Conservation (phyloP, 2,797 vertebrate species). For the Loris lydekkerianus region DNA sequence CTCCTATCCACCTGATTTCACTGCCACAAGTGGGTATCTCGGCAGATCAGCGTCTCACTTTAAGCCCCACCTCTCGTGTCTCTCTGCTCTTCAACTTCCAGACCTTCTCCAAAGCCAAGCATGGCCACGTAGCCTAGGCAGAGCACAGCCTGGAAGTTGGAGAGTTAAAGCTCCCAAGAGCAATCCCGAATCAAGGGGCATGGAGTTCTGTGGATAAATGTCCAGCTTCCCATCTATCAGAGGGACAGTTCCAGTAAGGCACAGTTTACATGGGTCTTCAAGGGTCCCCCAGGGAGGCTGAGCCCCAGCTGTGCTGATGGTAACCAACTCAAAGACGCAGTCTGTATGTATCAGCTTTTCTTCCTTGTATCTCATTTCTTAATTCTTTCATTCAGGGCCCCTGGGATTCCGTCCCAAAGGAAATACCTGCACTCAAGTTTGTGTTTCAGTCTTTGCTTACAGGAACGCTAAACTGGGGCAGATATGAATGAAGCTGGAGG, state of each 20-base stretch:
- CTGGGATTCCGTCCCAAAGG: not conserved
- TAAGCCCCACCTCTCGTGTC: not conserved
- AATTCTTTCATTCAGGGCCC: not conserved
- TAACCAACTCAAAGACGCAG: not conserved
- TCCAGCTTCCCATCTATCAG: not conserved
- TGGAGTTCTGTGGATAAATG: not conserved
- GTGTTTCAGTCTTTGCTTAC: not conserved
- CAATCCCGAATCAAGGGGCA: not conserved
- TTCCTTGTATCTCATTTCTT: not conserved
- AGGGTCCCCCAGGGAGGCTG: not conserved
- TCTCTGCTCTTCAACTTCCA: not conserved
- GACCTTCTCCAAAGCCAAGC: not conserved
- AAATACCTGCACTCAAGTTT: not conserved
- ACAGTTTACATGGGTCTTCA: not conserved
- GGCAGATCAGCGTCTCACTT: not conserved
- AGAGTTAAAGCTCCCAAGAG: not conserved
- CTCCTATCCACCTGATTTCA: not conserved
- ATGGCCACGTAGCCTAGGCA: not conserved
- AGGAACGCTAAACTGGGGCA: not conserved
- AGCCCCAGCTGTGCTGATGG: not conserved
- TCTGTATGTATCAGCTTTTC: not conserved
- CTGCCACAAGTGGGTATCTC: not conserved
- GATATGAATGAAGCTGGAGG: not conserved
- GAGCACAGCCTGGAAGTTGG: not conserved
- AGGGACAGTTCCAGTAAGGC: not conserved